These are phyloP conservation scores for Trachelus stipa DNA, from an alignment of 2,888 invertebrate genomes.

Conservation along the genomic window DNA sequence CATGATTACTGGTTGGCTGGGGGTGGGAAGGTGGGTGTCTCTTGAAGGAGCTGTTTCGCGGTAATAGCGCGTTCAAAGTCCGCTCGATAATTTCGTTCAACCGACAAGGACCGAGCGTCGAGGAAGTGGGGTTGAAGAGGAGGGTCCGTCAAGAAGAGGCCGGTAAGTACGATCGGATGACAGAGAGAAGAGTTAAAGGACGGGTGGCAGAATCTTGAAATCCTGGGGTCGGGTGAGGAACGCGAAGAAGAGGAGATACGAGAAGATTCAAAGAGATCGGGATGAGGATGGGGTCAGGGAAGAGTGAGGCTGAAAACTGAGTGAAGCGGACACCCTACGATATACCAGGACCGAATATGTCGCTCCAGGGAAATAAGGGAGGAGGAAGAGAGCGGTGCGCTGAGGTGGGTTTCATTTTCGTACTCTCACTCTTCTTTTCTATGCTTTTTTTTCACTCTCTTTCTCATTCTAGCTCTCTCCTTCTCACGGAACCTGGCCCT, in stretches of 20 bases:
- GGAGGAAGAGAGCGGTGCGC: conserved; percentile 40
- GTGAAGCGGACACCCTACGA: conserved; percentile 32
- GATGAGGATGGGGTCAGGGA: background rate
- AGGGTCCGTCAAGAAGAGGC: background rate
- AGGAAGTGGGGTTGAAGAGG: background rate
- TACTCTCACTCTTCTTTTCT: background rate
- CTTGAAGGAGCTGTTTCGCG: background rate
- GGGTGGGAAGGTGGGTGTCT: background rate
- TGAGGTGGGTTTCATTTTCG: background rate
- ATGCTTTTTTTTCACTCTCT: background rate
- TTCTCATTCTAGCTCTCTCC: background rate
- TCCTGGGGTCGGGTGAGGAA: conserved; percentile 10
- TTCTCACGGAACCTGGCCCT: background rate
- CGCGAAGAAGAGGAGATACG: conserved; percentile 17
- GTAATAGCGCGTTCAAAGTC: background rate
- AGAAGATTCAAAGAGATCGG: background rate
- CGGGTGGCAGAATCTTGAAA: background rate
- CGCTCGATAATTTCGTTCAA: background rate
- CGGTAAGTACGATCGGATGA: conserved; percentile 6
- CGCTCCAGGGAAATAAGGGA: conserved; percentile 57
- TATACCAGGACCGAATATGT: conserved; percentile 36
- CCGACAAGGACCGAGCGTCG: background rate
- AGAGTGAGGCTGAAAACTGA: conserved; percentile 25
- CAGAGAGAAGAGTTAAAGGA: background rate
- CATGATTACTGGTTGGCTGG: background rate